Evolutionary conservation across 2,797 vertebrate species (phyloP).

Genomic region (Erethizon dorsatum): DNA sequence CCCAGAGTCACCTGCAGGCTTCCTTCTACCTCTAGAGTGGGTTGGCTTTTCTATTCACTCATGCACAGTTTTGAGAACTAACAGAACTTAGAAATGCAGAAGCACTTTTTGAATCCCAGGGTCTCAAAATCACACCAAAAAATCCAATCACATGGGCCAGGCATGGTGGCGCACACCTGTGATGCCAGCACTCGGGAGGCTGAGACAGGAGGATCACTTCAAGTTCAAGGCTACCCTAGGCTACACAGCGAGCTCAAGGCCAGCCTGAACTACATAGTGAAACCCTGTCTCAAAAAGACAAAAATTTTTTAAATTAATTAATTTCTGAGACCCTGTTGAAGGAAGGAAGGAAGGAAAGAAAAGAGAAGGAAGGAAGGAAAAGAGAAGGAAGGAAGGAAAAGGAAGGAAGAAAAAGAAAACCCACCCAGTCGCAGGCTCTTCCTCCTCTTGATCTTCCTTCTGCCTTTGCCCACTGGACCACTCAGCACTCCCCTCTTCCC

Average conservation of each 20-base stretch:
- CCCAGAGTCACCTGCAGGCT: not conserved
- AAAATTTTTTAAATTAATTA: too few species aligned
- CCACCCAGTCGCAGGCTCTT: not conserved
- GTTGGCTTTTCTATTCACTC: not conserved
- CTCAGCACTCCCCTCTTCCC: not conserved
- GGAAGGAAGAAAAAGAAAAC: not conserved
- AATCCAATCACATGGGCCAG: not conserved
- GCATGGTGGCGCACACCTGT: not conserved
- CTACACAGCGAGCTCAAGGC: not conserved
- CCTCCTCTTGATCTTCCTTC: slow-evolving; percentile 16
- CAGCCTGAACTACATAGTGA: not conserved
- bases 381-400: not conserved
- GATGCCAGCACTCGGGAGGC: not conserved
- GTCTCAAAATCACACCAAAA: not conserved
- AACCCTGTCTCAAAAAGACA: not conserved
- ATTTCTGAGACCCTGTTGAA: not conserved
- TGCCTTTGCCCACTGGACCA: not conserved
- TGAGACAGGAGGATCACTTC: not conserved
- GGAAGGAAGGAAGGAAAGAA: not conserved
- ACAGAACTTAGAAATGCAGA: not conserved
- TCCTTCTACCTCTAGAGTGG: not conserved
- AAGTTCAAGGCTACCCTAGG: not conserved
- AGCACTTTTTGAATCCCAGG: not conserved
- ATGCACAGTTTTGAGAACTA: slow-evolving; percentile 16
- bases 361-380: not conserved